phyloP scores from a whole-genome alignment of 2,113 vertebrate genomes.

The Murina feae region DNA sequence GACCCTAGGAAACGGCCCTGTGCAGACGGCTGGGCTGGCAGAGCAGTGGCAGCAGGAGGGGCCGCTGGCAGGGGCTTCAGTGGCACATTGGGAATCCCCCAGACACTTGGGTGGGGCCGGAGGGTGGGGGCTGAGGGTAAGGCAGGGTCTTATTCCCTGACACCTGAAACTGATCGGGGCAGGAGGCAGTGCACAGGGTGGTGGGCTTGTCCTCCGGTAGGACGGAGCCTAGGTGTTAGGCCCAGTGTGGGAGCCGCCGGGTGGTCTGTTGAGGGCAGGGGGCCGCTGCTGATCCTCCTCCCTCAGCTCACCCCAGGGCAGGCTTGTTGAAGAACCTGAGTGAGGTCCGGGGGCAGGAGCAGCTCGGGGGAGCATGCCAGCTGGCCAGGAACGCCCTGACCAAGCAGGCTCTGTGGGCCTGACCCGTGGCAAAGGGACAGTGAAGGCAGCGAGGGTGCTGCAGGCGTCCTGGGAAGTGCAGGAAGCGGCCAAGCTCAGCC shows the following conservation, averaged over 20 bases:
- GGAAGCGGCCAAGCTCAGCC: background rate
- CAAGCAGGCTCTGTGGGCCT: background rate
- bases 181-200: background rate
- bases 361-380: background rate
- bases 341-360: background rate
- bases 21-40: background rate
- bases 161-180: background rate
- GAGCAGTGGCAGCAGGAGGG: background rate
- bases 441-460: background rate
- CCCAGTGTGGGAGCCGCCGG: background rate
- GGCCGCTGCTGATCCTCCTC: background rate
- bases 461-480: background rate
- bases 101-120: background rate
- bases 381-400: background rate
- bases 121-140: too few species aligned
- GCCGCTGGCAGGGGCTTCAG: background rate
- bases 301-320: background rate
- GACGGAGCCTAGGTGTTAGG: background rate
- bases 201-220: background rate
- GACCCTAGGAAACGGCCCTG: background rate
- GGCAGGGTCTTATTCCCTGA: background rate
- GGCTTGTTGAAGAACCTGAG: background rate
- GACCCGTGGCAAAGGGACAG: background rate
- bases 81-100: background rate
- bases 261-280: background rate